These are phyloP conservation scores for Calameuta pallipes DNA, from an alignment of 2,888 invertebrate genomes.

Conservation along the genomic window DNA sequence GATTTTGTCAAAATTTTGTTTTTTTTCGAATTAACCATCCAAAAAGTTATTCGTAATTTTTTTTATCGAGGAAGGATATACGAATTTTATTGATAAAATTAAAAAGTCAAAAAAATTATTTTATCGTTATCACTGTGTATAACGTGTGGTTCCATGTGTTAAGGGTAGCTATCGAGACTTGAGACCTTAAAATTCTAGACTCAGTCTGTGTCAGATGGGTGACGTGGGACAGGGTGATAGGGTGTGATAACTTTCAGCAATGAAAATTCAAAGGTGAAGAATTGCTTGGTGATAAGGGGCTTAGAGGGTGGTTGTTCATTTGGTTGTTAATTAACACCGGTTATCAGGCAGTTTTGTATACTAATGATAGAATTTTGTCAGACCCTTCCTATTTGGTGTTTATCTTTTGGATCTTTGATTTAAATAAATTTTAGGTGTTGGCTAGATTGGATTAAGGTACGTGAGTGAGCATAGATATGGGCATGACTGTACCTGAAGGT, in stretches of 20 bases:
- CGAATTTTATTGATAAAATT: too few relatives aligned
- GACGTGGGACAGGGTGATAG: not conserved
- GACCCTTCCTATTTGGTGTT: slow-evolving; percentile 8
- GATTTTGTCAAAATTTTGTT: too few relatives aligned
- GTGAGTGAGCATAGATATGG: not conserved
- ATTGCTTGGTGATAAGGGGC: not conserved
- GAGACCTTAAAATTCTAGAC: too few relatives aligned
- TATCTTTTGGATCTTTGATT: slow-evolving; percentile 17
- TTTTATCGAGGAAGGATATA: too few relatives aligned
- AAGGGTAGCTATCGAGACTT: too few relatives aligned
- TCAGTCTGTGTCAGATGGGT: too few relatives aligned
- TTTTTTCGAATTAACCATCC: too few relatives aligned
- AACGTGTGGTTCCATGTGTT: too few relatives aligned
- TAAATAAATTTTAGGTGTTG: slow-evolving; percentile 17
- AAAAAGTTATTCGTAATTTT: too few relatives aligned
- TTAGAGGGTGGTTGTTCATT: slow-evolving; percentile 9
- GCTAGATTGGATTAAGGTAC: slow-evolving; percentile 18
- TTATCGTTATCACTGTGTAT: rapidly evolving
- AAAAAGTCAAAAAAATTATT: too few relatives aligned
- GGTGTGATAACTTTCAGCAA: not conserved
- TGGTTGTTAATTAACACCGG: slow-evolving; percentile 18
- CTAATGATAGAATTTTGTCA: slow-evolving; percentile 4
- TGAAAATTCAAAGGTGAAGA: not conserved
- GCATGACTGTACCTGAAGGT: too few relatives aligned
- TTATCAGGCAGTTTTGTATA: too few relatives aligned